phyloP scores from a whole-genome alignment of 2,113 vertebrate genomes.

The Protomyctophum bolini region DNA sequence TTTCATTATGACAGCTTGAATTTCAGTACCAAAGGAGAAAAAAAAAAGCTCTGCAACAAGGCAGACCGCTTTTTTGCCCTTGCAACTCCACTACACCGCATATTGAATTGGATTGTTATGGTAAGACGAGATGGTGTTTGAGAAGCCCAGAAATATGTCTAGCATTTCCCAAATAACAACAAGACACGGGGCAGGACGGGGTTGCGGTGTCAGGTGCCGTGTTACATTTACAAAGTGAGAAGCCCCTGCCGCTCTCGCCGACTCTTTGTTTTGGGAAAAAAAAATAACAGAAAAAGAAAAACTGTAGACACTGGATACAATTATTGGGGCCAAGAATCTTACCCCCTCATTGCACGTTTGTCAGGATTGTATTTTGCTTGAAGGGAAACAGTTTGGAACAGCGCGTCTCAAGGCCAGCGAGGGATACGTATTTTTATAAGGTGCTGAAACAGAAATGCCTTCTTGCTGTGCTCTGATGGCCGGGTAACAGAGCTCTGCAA shows the following conservation, averaged over 20 bases:
- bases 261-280: conserved; percentile 38
- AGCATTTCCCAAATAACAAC: conserved; percentile 64
- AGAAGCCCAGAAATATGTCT: conserved; percentile 62
- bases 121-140: conserved; percentile 64
- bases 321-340: conserved; percentile 21
- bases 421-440: conserved; percentile 16
- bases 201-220: conserved; percentile 43
- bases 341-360: conserved; percentile 11
- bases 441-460: conserved; percentile 17
- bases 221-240: conserved; percentile 43
- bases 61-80: conserved; percentile 40
- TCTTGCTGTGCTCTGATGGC: conserved; percentile 33
- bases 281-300: too few relatives aligned
- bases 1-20: conserved; percentile 47
- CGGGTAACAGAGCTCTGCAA: conserved; percentile 48
- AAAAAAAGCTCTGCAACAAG: conserved; percentile 10
- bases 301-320: conserved; percentile 9
- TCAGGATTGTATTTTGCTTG: conserved; percentile 42
- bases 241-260: conserved; percentile 23
- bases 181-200: conserved; percentile 18
- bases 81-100: conserved; percentile 36
- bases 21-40: conserved; percentile 48
- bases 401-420: conserved; percentile 6
- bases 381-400: conserved; percentile 15
- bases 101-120: conserved; percentile 68